Conservation (phyloP, 2,888 invertebrate genomes). For the Stegophylla sp. region DNA sequence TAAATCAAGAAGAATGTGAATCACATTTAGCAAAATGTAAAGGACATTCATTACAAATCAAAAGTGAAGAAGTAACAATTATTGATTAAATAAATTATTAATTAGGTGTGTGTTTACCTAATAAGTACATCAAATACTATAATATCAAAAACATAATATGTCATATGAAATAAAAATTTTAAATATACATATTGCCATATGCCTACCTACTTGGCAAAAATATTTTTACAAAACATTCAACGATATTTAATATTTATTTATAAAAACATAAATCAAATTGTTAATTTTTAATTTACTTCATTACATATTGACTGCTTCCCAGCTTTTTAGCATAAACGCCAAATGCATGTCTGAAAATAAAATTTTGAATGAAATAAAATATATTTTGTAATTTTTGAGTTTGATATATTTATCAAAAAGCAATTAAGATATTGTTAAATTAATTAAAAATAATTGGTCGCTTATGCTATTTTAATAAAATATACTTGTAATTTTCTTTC, state of each 20-base stretch:
- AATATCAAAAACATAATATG: too few species aligned
- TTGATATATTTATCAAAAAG: too few species aligned
- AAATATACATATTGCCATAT: neutral
- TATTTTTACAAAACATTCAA: neutral
- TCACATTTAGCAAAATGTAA: slow-evolving; percentile 30
- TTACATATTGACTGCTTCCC: too few species aligned
- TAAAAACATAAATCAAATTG: neutral
- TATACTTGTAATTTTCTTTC: too few species aligned
- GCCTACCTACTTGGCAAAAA: neutral
- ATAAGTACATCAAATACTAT: neutral
- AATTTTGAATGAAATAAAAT: too few species aligned
- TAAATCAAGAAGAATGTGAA: slow-evolving; percentile 41
- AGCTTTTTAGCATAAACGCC: too few species aligned
- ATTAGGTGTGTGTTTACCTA: slow-evolving; percentile 6
- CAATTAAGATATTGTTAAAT: too few species aligned
- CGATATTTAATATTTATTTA: neutral
- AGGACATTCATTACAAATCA: neutral
- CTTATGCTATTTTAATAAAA: too few species aligned
- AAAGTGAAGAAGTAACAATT: slow-evolving; percentile 6
- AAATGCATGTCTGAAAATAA: too few species aligned
- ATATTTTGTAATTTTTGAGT: too few species aligned
- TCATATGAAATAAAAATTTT: neutral
- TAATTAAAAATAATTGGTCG: too few species aligned
- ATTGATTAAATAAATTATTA: slow-evolving; percentile 9
- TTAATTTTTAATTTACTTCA: too few species aligned